Evolutionary conservation across 2,113 vertebrate species (phyloP).

Genomic region (Egretta garzetta): DNA sequence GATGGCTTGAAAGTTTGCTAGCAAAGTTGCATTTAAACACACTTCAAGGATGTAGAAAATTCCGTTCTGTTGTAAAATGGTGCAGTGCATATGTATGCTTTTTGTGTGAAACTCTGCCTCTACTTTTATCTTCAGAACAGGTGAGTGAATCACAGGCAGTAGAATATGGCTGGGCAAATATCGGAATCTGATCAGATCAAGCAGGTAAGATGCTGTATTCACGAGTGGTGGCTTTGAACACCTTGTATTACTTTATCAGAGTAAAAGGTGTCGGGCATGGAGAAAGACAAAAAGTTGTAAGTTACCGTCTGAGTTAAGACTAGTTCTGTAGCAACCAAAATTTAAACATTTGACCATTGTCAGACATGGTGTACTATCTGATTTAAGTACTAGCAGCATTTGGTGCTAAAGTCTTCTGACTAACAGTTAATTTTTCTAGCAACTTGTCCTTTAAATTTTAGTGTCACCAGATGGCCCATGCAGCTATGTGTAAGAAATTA

Average conservation of each 20-base stretch:
- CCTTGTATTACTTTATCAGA: neutral
- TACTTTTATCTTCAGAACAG: conserved; percentile 30
- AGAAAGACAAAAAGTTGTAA: neutral
- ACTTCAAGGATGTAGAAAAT: neutral
- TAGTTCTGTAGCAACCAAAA: neutral
- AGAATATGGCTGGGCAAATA: conserved; percentile 87
- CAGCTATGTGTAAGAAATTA: neutral
- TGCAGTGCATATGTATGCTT: neutral
- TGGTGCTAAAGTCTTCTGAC: neutral
- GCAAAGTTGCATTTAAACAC: neutral
- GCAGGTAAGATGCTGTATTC: conserved; percentile 81
- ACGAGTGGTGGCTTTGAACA: neutral
- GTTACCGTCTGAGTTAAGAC: neutral
- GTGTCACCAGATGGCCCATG: neutral
- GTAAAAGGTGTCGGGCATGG: neutral
- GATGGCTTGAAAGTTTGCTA: neutral
- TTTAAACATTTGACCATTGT: neutral
- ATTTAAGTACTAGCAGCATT: neutral
- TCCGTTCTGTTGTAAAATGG: neutral
- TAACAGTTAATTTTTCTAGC: neutral
- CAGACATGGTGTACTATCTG: neutral
- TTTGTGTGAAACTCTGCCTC: neutral
- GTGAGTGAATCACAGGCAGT: conserved; percentile 26
- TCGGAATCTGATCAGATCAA: conserved; percentile 95
- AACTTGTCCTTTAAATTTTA: neutral